A percentile compares a stretch with the other conserved stretches of the same genome.
Conservation (phyloP, 2,113 vertebrate genomes). For the Nyctibius bracteatus region DNA sequence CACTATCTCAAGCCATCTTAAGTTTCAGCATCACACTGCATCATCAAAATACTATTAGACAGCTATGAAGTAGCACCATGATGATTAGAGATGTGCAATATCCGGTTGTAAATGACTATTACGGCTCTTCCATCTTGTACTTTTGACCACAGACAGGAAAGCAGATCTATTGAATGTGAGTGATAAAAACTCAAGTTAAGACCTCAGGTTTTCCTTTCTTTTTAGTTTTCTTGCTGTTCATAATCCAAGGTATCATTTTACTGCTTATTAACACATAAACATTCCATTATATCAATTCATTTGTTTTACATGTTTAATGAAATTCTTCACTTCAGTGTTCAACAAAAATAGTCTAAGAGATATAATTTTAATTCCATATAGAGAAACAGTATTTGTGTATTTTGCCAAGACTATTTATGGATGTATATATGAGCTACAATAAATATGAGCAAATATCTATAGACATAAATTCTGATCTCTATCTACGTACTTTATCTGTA, state of each 20-base stretch:
- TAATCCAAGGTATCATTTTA: background rate
- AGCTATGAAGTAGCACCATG: background rate
- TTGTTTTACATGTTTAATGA: background rate
- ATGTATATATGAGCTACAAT: background rate
- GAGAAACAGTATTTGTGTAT: background rate
- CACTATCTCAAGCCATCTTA: background rate
- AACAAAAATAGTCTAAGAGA: background rate
- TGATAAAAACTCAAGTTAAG: background rate
- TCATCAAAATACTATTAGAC: conserved; percentile 4
- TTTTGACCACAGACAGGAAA: background rate
- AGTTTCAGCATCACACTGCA: background rate
- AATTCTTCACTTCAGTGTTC: background rate
- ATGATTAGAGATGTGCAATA: background rate
- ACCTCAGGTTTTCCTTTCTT: background rate
- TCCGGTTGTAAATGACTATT: background rate
- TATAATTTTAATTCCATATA: background rate
- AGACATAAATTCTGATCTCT: background rate
- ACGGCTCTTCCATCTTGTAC: background rate
- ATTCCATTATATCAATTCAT: background rate
- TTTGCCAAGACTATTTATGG: background rate
- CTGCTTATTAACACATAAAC: background rate
- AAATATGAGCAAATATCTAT: background rate
- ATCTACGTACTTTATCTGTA: background rate
- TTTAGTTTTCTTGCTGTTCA: background rate
- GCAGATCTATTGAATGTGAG: background rate